Conservation (phyloP, 2,797 vertebrate species). For the Sebastes oblongus region DNA sequence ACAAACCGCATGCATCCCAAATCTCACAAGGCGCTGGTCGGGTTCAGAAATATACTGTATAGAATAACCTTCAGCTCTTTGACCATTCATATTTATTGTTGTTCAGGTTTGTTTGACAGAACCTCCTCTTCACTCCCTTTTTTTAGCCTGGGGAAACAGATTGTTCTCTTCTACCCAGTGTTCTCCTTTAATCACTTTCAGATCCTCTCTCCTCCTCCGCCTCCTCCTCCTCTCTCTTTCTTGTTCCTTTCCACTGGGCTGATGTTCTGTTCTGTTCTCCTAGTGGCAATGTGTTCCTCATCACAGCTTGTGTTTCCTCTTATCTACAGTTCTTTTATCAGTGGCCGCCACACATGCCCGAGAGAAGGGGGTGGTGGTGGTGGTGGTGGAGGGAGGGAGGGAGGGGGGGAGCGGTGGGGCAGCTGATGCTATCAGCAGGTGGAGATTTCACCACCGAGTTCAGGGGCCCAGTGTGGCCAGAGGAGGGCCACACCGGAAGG, state of each 20-base stretch:
- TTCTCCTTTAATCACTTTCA: slow-evolving; percentile 46
- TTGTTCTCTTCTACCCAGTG: slow-evolving; percentile 4
- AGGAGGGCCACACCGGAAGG: slow-evolving; percentile 36
- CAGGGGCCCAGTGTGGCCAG: slow-evolving; percentile 63
- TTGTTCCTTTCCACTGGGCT: slow-evolving; percentile 34
- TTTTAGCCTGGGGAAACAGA: slow-evolving; percentile 10
- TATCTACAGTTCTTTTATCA: slow-evolving; percentile 78
- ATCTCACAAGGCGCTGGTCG: slow-evolving; percentile 4
- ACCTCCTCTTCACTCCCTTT: slow-evolving; percentile 6
- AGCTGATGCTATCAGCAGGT: slow-evolving; percentile 80
- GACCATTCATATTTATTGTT: slow-evolving; percentile 32
- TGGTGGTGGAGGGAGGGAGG: not conserved
- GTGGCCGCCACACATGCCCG: slow-evolving; percentile 70
- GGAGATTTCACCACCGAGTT: slow-evolving; percentile 74
- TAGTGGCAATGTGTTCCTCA: slow-evolving; percentile 72
- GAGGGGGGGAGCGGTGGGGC: slow-evolving; percentile 14
- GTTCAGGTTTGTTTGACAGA: slow-evolving; percentile 24
- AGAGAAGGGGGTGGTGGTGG: slow-evolving; percentile 35
- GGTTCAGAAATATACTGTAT: slow-evolving; percentile 7
- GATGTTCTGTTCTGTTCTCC: slow-evolving; percentile 55
- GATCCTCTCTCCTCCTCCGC: not conserved
- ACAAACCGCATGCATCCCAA: slow-evolving; percentile 22
- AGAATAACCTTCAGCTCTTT: slow-evolving; percentile 22
- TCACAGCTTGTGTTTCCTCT: slow-evolving; percentile 79
- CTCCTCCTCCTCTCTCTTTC: not conserved